Percentiles rank a stretch among this genome's conserved stretches.
phyloP scores from a whole-genome alignment of 2,797 vertebrate genomes.

The Mormyrus proboscirostris region DNA sequence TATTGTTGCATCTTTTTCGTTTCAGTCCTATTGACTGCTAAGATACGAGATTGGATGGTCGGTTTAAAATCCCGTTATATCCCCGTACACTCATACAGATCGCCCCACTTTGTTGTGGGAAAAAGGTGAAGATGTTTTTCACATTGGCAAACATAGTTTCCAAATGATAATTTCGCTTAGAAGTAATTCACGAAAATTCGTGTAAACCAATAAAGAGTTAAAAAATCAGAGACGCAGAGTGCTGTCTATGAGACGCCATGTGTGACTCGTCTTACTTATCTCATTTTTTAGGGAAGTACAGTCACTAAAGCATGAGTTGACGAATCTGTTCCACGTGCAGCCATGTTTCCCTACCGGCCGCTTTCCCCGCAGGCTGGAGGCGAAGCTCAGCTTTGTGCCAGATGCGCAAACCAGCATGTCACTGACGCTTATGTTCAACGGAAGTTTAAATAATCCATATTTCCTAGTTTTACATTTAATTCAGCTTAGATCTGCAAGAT shows the following conservation, averaged over 20 bases:
- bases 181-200: background rate
- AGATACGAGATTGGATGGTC: background rate
- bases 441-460: background rate
- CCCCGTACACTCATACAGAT: background rate
- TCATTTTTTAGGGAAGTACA: background rate
- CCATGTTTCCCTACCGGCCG: conserved; percentile 75
- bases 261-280: background rate
- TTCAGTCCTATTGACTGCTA: background rate
- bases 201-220: background rate
- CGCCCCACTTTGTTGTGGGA: too few species aligned
- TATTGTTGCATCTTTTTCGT: background rate
- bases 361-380: background rate
- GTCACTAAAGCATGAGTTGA: conserved; percentile 87
- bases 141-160: background rate
- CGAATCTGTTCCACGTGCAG: conserved; percentile 85
- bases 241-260: background rate
- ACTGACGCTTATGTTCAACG: background rate
- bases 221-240: background rate
- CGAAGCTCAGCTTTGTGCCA: too few species aligned
- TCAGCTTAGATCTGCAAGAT: background rate
- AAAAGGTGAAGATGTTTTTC: too few species aligned
- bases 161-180: background rate
- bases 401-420: background rate
- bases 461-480: background rate
- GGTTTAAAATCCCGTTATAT: background rate